Percentiles rank a stretch among this genome's conserved stretches.
Evolutionary conservation across 2,888 invertebrate species (phyloP).

Genomic region (Drosophila austrosaltans): DNA sequence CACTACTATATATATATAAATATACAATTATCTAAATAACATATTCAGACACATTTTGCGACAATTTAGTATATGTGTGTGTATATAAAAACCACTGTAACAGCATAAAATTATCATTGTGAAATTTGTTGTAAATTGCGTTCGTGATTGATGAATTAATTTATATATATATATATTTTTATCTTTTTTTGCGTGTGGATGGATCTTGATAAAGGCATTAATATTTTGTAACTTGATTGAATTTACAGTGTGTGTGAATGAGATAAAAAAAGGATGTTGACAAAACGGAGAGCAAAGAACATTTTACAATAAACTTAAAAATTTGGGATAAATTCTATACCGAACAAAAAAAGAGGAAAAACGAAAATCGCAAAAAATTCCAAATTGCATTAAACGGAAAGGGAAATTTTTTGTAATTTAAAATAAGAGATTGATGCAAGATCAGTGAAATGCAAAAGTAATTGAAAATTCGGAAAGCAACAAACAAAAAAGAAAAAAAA

Average conservation of each 20-base stretch:
- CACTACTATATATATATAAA: slow-evolving; percentile 38
- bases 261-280: slow-evolving; percentile 42
- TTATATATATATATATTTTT: slow-evolving; percentile 43
- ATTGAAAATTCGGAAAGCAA: slow-evolving; percentile 5
- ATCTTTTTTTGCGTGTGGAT: slow-evolving; percentile 53
- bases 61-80: slow-evolving; percentile 54
- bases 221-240: slow-evolving; percentile 47
- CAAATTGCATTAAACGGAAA: slow-evolving; percentile 49
- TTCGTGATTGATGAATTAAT: slow-evolving; percentile 40
- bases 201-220: slow-evolving; percentile 54
- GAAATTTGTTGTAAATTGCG: slow-evolving; percentile 55
- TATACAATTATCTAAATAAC: slow-evolving; percentile 41
- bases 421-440: slow-evolving; percentile 56
- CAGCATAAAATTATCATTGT: slow-evolving; percentile 64
- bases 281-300: slow-evolving; percentile 33
- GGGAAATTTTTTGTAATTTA: slow-evolving; percentile 56
- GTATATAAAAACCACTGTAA: slow-evolving; percentile 47
- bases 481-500: slow-evolving; percentile 30
- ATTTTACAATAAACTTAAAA: slow-evolving; percentile 27
- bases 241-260: slow-evolving; percentile 16
- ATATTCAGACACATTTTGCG: slow-evolving; percentile 51
- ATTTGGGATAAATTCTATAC: slow-evolving; percentile 32
- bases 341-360: slow-evolving; percentile 55
- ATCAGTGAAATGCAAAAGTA: slow-evolving; percentile 53
- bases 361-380: slow-evolving; percentile 67